Evolutionary conservation across 2,888 invertebrate species (phyloP), one percentile per base, ranked within the genome.

Genomic region (Autographa gamma): DNA sequence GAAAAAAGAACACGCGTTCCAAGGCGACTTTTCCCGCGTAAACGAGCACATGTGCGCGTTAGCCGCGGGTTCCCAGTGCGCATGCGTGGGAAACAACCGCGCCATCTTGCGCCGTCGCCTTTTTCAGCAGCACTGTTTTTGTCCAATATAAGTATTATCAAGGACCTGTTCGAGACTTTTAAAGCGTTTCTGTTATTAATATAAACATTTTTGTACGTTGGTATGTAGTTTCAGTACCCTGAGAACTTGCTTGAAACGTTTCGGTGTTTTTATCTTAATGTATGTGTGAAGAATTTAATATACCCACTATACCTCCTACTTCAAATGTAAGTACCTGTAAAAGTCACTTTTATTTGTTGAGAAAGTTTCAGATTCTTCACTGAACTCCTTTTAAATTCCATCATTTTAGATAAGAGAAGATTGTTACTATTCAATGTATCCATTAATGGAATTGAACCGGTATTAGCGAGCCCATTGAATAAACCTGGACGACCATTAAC

Each of bases 51-150:
- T 93, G 93, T 93, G 93, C 86, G 82, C 80, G 75, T 84, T 81
- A 71, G 78, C 77, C 83, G 74, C 79, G 81, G 81, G 92, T 92
- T 93, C 94, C 90, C 94, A 93, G 84, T 88, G 88, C 88, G 89
- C 89, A 79, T 87, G 91, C 94, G 94, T 95, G 95, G 94, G 94
- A 95, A 94, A 88, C 86, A 69, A 79, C 68, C 73, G 76, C 89
- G 89, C 88, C 90, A 90, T 90, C 90, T 90, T 90, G 90, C 85
- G 82, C 68, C 80, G 86, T 80, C 83, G 86, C 89, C 90, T 89
- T 92, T 91, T 92, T 86, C 84, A 86, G 80, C 25, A 66, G 65
- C 62, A 64, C 43, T 66, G 61, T 83, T 92, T 91, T 92, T 91
- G 87, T 88, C 84, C 77, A 77, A 85, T 85, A 86, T 86, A 86